Evolutionary conservation across 2,113 vertebrate species (phyloP).

Genomic region (Talpa occidentalis): DNA sequence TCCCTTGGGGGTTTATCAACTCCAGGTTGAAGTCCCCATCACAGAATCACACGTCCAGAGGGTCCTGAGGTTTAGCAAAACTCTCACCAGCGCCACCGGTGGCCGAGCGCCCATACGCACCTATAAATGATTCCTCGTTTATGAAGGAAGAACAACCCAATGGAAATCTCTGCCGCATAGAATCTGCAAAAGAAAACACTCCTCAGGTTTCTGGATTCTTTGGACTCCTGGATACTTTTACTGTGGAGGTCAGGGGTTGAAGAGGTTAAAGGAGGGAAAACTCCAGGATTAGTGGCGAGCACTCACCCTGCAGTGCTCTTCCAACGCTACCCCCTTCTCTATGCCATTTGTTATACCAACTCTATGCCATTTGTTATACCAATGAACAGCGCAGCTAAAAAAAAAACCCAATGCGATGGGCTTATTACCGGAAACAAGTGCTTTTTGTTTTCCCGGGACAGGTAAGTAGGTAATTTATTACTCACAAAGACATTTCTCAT

Average conservation of each 20-base stretch:
- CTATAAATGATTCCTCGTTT: slow-evolving; percentile 95
- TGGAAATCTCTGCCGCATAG: slow-evolving; percentile 91
- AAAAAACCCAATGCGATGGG: neutral
- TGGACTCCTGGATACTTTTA: neutral
- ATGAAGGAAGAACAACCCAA: slow-evolving; percentile 90
- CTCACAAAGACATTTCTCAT: neutral
- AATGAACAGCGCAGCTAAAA: too few relatives aligned
- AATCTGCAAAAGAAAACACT: slow-evolving; percentile 83
- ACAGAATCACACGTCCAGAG: neutral
- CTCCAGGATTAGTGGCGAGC: neutral
- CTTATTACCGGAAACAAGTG: neutral
- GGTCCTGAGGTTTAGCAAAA: too few relatives aligned
- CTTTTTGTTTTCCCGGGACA: neutral
- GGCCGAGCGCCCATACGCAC: slow-evolving; percentile 82
- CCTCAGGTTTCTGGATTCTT: neutral
- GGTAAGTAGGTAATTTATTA: neutral
- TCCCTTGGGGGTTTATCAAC: rapidly evolving
- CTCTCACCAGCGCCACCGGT: rapidly evolving
- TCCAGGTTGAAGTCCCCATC: neutral
- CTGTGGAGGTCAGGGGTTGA: neutral
- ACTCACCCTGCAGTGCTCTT: rapidly evolving
- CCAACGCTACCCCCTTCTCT: rapidly evolving
- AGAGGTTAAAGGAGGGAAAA: neutral
- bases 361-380: too few relatives aligned
- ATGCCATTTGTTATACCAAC: too few relatives aligned